phyloP scores from a whole-genome alignment of 1,140 invertebrate genomes.

The Plodia interpunctella region DNA sequence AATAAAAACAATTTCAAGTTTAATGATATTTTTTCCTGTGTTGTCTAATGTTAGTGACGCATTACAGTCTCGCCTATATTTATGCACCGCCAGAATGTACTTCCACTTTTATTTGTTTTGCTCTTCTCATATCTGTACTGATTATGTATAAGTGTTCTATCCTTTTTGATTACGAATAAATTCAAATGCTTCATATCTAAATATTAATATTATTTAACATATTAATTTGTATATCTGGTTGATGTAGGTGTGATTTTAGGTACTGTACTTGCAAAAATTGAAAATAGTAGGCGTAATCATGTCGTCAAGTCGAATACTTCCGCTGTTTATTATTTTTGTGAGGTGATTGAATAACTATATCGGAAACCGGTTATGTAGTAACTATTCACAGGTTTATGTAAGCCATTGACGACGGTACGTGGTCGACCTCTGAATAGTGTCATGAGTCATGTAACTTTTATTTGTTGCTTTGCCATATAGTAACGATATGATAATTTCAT shows the following conservation, averaged over 20 bases:
- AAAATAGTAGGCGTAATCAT: too few species aligned
- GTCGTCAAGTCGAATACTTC: too few species aligned
- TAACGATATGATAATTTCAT: not conserved
- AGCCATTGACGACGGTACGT: not conserved
- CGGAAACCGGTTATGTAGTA: not conserved
- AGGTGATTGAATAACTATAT: not conserved
- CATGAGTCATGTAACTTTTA: not conserved
- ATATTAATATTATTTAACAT: too few species aligned
- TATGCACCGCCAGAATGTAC: constrained; percentile 6
- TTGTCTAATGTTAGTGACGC: constrained; percentile 1
- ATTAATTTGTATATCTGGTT: too few species aligned
- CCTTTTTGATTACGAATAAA: not conserved
- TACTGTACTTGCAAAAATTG: too few species aligned
- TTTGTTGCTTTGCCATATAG: not conserved
- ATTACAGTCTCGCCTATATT: not conserved
- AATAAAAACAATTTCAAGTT: too few species aligned
- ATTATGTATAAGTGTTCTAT: not conserved
- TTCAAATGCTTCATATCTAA: too few species aligned
- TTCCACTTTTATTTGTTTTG: constrained; percentile 12
- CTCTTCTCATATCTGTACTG: not conserved
- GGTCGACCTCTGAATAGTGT: not conserved
- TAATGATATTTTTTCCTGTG: not conserved
- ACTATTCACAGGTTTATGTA: not conserved
- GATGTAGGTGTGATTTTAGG: too few species aligned
- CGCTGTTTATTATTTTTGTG: not conserved